Base-by-base conservation (phyloP, 2,797 vertebrate genomes). In the Poliocrania exsul region DNA sequence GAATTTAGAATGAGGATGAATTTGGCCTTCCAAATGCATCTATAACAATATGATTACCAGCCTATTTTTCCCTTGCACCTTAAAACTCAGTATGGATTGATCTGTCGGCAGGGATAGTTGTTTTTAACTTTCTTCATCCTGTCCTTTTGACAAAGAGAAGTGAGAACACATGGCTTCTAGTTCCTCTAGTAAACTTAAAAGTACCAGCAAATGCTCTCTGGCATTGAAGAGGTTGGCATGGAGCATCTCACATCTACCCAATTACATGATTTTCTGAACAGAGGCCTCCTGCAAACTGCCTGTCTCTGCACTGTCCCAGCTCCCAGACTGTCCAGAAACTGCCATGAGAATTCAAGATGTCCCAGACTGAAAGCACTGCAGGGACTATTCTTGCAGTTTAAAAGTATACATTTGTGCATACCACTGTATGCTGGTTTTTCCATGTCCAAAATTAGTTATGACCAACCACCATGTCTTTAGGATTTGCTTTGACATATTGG, bases 11-110 rank as follows among this genome's bases (percentile, higher is more conserved):
- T 37, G 47, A 75, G 65, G 79, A 72, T 83, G 33, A 83, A 79
- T 83, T 86, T 94, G 86, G 42, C 81, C 72, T 93, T 94, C 91
- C 83, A 77, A n/a, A 35, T 56, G 6, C 2, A 0, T 90, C 91
- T 94, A n/a, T 92, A 81, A 57, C 33, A 92, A 86, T 70, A 33
- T 29, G 31, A 86, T 91, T 78, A 61, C 72, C 50, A 84, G 50
- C 50, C 31, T 42, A 2, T 37, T 90, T 89, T 86, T 66, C 9
- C 31, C 54, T 91, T 83, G 65, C 42, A 65, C 58, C 58, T 88
- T 84, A 79, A 86, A 83, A 72, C 31, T 62, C 42, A 33, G 28
- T 35, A 9, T 26, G 51, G 37, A 33, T 88, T 78, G 72, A 58
- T 58, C 21, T 35, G 66, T 75, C 31, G 23, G 17, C 31, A 25